Conservation (phyloP, 1,140 invertebrate genomes). For the Drosophila grimshawi region DNA sequence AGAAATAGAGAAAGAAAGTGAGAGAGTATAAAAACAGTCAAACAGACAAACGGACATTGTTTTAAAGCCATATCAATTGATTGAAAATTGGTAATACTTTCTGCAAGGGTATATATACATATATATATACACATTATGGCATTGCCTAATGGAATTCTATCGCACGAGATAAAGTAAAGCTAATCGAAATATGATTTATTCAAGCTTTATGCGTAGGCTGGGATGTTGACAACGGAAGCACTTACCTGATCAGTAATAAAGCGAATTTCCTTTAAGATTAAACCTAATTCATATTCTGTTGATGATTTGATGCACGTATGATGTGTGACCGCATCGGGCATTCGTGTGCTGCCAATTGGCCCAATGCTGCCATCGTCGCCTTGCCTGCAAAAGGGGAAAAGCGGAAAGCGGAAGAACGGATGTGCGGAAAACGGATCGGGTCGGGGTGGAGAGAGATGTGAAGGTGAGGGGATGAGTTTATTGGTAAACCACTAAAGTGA, state of each 20-base stretch:
- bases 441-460: too few species aligned
- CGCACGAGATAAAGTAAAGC: not conserved
- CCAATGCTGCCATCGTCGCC: conserved; percentile 84
- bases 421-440: not conserved
- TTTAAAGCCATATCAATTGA: too few species aligned
- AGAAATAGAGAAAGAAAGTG: too few species aligned
- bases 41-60: too few species aligned
- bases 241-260: conserved; percentile 89
- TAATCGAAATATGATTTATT: conserved; percentile 17
- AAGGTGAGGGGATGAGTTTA: conserved; percentile 14
- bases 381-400: conserved; percentile 64
- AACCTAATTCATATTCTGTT: conserved; percentile 94
- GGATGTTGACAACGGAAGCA: conserved; percentile 34
- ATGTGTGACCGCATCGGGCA: conserved; percentile 87
- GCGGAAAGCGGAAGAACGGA: not conserved
- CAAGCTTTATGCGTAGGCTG: not conserved
- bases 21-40: too few species aligned
- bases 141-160: not conserved
- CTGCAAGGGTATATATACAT: not conserved
- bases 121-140: not conserved
- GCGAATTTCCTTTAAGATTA: conserved; percentile 97
- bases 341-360: conserved; percentile 86
- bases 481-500: conserved; percentile 32
- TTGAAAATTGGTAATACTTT: not conserved
- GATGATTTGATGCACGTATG: conserved; percentile 89